phyloP scores from a whole-genome alignment of 1,140 invertebrate species.

The Lamellibrachia luymesi region DNA sequence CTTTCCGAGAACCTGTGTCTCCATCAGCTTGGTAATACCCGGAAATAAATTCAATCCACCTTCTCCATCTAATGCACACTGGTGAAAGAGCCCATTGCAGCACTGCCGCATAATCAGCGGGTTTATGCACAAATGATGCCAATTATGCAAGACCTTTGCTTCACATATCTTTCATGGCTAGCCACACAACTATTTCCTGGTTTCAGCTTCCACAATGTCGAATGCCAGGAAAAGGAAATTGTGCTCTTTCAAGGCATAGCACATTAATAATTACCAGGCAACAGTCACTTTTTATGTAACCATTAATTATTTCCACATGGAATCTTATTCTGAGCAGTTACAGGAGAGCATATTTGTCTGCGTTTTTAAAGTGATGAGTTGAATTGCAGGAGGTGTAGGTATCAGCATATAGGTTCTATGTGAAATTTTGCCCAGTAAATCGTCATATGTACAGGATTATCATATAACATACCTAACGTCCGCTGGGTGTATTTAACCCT shows the following conservation, averaged over 20 bases:
- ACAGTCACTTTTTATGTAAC: background rate
- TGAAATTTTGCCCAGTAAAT: background rate
- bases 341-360: background rate
- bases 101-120: background rate
- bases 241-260: background rate
- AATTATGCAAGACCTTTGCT: background rate
- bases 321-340: background rate
- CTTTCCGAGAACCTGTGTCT: background rate
- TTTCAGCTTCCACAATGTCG: background rate
- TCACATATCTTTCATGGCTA: background rate
- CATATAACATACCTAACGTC: background rate
- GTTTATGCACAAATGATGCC: background rate
- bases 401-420: background rate
- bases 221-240: background rate
- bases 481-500: background rate
- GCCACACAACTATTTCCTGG: background rate
- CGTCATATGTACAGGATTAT: background rate
- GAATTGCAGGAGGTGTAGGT: background rate
- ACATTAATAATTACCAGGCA: background rate
- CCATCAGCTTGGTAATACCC: background rate
- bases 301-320: background rate
- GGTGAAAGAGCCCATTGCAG: background rate
- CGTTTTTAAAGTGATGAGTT: background rate
- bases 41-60: slow-evolving; percentile 1
- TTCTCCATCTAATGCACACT: background rate